Evolutionary conservation across 2,797 vertebrate genomes (phyloP).

Genomic region (Chiroxiphia lanceolata): DNA sequence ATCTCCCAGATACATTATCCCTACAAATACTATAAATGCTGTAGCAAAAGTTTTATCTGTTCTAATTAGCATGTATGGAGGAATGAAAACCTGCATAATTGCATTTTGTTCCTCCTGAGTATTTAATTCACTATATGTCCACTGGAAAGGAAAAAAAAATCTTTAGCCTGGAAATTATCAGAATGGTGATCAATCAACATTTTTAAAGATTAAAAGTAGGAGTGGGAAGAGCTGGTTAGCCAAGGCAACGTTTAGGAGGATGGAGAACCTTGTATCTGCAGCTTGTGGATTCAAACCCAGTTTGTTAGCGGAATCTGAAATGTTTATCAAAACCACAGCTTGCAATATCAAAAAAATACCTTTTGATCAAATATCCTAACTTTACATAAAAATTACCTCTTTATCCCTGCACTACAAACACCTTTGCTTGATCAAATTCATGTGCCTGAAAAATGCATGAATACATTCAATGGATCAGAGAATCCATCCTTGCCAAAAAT

Average conservation of each 20-base stretch:
- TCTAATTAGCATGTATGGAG: conserved; percentile 70
- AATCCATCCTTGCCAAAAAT: neutral
- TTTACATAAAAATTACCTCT: neutral
- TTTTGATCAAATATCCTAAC: neutral
- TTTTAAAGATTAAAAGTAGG: neutral
- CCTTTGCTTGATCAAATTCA: neutral
- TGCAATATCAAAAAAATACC: neutral
- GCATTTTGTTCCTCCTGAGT: conserved; percentile 56
- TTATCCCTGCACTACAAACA: neutral
- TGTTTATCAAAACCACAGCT: neutral
- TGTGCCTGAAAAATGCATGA: neutral
- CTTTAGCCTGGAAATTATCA: conserved; percentile 19
- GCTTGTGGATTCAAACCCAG: neutral
- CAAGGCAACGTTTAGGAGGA: neutral
- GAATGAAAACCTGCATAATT: conserved; percentile 57
- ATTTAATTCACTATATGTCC: conserved; percentile 58
- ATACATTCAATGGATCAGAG: neutral
- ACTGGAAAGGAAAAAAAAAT: neutral
- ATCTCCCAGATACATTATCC: conserved; percentile 38
- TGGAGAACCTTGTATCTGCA: neutral
- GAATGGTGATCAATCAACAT: neutral
- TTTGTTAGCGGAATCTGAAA: neutral
- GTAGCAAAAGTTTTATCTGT: conserved; percentile 53
- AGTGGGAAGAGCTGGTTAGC: neutral
- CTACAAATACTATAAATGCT: conserved; percentile 33